Evolutionary conservation across 1,140 invertebrate genomes (phyloP).

Genomic region (Leptonema lineaticorne): DNA sequence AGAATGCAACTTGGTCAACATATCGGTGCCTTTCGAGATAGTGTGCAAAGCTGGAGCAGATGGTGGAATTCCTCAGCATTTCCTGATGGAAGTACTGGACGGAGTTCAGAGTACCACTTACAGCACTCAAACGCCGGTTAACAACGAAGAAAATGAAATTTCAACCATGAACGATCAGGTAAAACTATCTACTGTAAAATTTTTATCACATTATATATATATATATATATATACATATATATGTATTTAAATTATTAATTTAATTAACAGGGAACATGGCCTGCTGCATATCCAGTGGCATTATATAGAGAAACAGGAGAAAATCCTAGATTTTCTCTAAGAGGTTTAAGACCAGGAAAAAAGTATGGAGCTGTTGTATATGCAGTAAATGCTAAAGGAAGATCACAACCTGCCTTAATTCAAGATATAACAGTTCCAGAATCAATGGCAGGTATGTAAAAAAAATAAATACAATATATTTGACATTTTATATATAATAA

Average conservation of each 20-base stretch:
- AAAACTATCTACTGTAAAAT: constrained; percentile 32
- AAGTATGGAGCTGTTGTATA: constrained; percentile 34
- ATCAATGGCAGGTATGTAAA: constrained; percentile 21
- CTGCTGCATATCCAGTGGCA: constrained; percentile 21
- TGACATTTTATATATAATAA: not conserved
- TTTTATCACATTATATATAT: too few species aligned
- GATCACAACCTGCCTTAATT: constrained; percentile 29
- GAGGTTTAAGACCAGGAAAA: constrained; percentile 35
- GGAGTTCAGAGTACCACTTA: constrained; percentile 51
- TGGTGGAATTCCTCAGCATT: constrained; percentile 75
- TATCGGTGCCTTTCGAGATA: constrained; percentile 60
- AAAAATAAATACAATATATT: not conserved
- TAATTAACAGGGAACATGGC: constrained; percentile 26
- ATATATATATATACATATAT: not conserved
- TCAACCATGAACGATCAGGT: constrained; percentile 55
- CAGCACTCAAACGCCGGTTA: not conserved
- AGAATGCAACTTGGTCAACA: constrained; percentile 64
- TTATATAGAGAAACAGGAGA: constrained; percentile 35
- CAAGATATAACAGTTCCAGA: constrained; percentile 35
- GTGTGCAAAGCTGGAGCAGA: constrained; percentile 70
- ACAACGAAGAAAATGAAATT: constrained; percentile 56
- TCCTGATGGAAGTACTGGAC: constrained; percentile 74
- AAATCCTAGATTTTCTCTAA: constrained; percentile 30
- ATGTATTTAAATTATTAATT: not conserved
- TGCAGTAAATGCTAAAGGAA: constrained; percentile 36